These are phyloP conservation scores for Erebia epiphron DNA, from an alignment of 2,888 invertebrate species.

Conservation along the genomic window DNA sequence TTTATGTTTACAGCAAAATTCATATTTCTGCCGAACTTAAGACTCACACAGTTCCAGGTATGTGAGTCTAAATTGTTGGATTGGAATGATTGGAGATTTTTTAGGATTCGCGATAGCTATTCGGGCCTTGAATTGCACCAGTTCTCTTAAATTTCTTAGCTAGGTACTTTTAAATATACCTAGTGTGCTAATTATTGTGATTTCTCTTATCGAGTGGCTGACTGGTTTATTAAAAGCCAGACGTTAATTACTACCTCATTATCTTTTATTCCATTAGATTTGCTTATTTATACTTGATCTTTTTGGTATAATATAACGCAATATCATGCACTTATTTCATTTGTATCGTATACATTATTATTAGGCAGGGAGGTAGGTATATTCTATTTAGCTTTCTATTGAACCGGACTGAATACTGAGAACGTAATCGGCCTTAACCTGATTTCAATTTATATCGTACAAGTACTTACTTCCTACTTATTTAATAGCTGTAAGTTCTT, in stretches of 20 bases:
- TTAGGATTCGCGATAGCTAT: too few species aligned
- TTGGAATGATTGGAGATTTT: too few species aligned
- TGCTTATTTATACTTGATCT: neutral
- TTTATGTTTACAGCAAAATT: neutral
- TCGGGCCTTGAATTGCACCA: too few species aligned
- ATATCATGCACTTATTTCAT: neutral
- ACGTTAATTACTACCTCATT: too few species aligned
- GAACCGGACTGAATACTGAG: neutral
- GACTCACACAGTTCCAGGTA: too few species aligned
- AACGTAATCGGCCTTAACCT: conserved; percentile 4
- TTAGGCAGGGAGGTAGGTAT: neutral
- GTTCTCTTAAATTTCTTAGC: too few species aligned
- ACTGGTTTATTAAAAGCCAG: too few species aligned
- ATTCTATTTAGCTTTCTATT: neutral
- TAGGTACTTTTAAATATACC: too few species aligned
- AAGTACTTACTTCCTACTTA: conserved; percentile 1
- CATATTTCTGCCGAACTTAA: neutral
- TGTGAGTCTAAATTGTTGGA: too few species aligned
- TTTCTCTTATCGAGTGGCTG: too few species aligned
- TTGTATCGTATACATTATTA: neutral
- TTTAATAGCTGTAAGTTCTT: neutral
- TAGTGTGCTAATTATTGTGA: too few species aligned
- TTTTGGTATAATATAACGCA: neutral
- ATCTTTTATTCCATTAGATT: too few species aligned
- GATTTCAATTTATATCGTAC: neutral